Percentiles rank a stretch among this genome's conserved stretches.
phyloP scores from a whole-genome alignment of 2,797 vertebrate genomes.

The Chelon auratus region DNA sequence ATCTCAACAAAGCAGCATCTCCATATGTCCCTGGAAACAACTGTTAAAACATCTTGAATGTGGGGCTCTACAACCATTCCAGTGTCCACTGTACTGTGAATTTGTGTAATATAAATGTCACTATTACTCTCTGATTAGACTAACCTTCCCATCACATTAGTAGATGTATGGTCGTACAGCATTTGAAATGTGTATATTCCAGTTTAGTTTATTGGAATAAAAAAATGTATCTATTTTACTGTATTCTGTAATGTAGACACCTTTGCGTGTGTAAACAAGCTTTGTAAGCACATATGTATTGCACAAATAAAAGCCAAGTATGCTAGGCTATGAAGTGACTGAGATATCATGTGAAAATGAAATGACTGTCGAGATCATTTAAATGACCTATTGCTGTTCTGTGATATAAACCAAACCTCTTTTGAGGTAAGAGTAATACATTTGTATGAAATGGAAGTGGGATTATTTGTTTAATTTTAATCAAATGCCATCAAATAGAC shows the following conservation, averaged over 20 bases:
- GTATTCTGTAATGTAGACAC: constrained; percentile 27
- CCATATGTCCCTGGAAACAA: neutral
- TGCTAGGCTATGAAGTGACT: constrained; percentile 47
- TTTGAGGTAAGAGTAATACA: neutral
- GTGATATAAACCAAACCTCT: neutral
- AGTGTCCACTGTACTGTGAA: constrained; percentile 59
- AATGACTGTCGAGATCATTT: neutral
- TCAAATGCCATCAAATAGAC: neutral
- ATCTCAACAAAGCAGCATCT: constrained; percentile 3
- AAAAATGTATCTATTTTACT: constrained; percentile 25
- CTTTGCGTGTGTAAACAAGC: constrained; percentile 30
- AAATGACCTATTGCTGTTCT: neutral
- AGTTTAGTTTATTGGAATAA: constrained; percentile 21
- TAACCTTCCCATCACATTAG: constrained; percentile 17
- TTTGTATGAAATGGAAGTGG: neutral
- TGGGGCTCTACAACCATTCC: neutral
- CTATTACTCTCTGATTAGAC: constrained; percentile 17
- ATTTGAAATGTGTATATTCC: constrained; percentile 48
- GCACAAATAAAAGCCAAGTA: constrained; percentile 74
- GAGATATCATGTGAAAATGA: constrained; percentile 13
- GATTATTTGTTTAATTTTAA: neutral
- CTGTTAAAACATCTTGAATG: constrained; percentile 8
- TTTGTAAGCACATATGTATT: constrained; percentile 46
- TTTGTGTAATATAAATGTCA: constrained; percentile 41
- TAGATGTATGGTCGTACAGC: constrained; percentile 25